A percentile compares a stretch with the other conserved stretches of the same genome.
Evolutionary conservation across 2,113 vertebrate species (phyloP).

Genomic region (Glareola pratincola): DNA sequence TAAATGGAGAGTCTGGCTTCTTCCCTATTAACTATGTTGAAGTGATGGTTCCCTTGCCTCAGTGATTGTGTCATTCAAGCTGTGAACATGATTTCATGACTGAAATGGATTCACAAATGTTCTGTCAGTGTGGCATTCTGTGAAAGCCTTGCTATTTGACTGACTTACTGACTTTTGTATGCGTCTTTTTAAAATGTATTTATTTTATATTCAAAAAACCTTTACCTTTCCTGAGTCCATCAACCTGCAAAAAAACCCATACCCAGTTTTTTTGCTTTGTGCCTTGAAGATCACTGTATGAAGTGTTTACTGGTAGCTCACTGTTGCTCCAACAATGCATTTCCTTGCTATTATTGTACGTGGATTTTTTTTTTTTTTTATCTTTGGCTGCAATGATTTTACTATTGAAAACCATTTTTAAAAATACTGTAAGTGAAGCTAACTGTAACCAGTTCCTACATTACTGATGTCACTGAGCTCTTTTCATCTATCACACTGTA

Average conservation of each 20-base stretch:
- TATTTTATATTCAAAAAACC: conserved; percentile 77
- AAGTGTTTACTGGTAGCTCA: conserved; percentile 51
- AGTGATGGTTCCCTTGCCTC: conserved; percentile 88
- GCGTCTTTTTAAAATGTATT: conserved; percentile 80
- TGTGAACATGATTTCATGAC: conserved; percentile 53
- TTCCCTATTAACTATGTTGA: conserved; percentile 95
- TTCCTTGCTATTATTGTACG: neutral
- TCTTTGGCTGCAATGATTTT: conserved; percentile 51
- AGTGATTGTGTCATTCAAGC: conserved; percentile 70
- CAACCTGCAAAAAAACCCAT: conserved; percentile 58
- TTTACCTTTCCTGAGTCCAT: conserved; percentile 60
- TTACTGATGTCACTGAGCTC: conserved; percentile 17
- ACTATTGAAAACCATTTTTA: conserved; percentile 20
- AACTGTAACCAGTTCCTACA: conserved; percentile 39
- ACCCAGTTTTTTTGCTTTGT: conserved; percentile 67
- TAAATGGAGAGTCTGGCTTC: conserved; percentile 88
- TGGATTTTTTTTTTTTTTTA: neutral
- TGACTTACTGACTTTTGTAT: conserved; percentile 76
- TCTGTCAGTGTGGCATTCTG: conserved; percentile 72
- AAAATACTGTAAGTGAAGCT: conserved; percentile 44
- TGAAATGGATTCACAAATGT: conserved; percentile 67
- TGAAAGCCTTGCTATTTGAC: conserved; percentile 76
- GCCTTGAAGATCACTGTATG: conserved; percentile 65
- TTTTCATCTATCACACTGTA: neutral
- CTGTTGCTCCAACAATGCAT: conserved; percentile 58